Evolutionary conservation across 2,888 invertebrate species (phyloP).

Genomic region (Brachyptera risi): DNA sequence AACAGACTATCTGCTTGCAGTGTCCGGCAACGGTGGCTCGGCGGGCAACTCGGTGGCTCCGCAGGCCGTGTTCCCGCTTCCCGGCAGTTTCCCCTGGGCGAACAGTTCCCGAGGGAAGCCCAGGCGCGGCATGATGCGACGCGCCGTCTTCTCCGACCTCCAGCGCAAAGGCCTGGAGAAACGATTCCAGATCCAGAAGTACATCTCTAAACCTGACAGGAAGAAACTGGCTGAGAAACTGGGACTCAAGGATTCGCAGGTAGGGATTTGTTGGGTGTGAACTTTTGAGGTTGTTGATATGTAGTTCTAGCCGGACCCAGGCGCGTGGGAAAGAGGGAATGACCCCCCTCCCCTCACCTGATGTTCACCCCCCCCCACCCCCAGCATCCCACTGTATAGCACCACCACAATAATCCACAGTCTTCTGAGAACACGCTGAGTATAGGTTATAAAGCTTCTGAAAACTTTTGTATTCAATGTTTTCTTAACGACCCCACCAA

Average conservation of each 20-base stretch:
- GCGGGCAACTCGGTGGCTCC: constrained; percentile 37
- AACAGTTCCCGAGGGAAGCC: constrained; percentile 90
- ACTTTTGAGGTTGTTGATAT: no score
- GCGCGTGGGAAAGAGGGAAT: no score
- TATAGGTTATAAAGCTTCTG: no score
- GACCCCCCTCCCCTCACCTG: no score
- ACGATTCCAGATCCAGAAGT: constrained; percentile 94
- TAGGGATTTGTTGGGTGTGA: no score
- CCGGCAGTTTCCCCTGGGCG: constrained; percentile 78
- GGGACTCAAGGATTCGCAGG: constrained; percentile 96
- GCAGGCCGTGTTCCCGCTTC: constrained; percentile 45
- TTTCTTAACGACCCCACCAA: no score
- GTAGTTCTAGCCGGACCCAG: no score
- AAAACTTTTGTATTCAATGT: no score
- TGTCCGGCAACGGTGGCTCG: background rate
- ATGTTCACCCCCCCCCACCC: no score
- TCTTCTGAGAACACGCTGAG: no score
- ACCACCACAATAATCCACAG: no score
- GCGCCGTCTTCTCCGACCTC: constrained; percentile 95
- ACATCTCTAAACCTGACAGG: constrained; percentile 97
- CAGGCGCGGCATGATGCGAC: constrained; percentile 91
- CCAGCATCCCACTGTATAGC: no score
- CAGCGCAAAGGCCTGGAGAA: constrained; percentile 95
- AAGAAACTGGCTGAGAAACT: constrained; percentile 95
- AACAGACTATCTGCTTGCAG: constrained; percentile 5